These are phyloP conservation scores for Thalassarche chlororhynchos DNA, from an alignment of 2,113 vertebrate species.

Conservation along the genomic window DNA sequence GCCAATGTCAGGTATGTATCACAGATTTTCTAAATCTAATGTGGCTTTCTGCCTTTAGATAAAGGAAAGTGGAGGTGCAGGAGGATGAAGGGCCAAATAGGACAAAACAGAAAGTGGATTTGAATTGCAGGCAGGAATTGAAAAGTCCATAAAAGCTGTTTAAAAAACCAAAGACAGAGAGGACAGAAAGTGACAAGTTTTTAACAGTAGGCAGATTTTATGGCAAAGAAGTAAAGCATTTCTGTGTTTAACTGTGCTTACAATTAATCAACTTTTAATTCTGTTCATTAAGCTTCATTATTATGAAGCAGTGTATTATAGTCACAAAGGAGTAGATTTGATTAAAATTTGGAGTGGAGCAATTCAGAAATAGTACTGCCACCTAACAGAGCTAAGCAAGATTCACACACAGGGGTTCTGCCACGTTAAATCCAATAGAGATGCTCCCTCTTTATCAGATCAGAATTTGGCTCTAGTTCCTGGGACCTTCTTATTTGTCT, in stretches of 20 bases:
- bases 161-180: slow-evolving; percentile 3
- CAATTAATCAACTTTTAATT: slow-evolving; percentile 66
- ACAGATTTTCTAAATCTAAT: background rate
- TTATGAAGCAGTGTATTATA: slow-evolving; percentile 33
- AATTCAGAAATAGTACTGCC: background rate
- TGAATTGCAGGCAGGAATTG: background rate
- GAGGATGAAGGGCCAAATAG: background rate
- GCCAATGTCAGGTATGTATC: background rate
- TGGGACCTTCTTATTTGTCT: background rate
- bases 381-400: background rate
- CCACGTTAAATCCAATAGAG: background rate
- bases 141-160: background rate
- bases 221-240: slow-evolving; percentile 1
- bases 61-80: background rate
- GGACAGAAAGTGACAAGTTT: slow-evolving; percentile 34
- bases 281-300: slow-evolving; percentile 53
- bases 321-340: background rate
- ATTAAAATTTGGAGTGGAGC: background rate
- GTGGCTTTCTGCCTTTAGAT: background rate
- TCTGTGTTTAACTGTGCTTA: slow-evolving; percentile 41
- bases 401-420: background rate
- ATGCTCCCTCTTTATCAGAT: background rate
- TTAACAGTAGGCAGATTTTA: slow-evolving; percentile 29
- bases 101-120: background rate
- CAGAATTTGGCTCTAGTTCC: background rate